Base-by-base conservation (phyloP, 2,113 vertebrate species). In the Syngnathus floridae region DNA sequence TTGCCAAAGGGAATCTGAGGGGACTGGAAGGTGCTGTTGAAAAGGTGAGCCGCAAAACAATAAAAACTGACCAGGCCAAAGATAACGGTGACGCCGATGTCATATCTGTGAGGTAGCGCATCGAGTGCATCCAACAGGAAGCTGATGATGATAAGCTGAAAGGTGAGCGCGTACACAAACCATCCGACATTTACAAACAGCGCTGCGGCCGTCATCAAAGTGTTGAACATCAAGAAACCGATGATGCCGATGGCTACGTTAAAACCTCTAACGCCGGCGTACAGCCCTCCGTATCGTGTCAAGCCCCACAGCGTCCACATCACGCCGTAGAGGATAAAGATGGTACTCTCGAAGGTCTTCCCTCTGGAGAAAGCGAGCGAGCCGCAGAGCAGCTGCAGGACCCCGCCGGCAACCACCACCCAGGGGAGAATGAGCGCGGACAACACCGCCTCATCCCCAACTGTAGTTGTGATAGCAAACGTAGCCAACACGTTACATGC, bases 231-330 rank as follows among this genome's bases (percentile, higher is more conserved):
- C 88, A 95, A 83, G 85, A 96, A 93, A 13, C 90, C 75, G 12
- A 92, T 72, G 26, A 94, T 92, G 67, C 93, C 94, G 2, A 88
- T 86, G 0, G 91, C 88, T 0, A 93, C 1, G 0, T 91, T 87
- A 67, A 95, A 93, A 52, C 91, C 87, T 17, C 92, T 91, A 69
- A 78, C 65, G 1, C 86, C 63, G 21, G 88, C 87, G 0, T 81
- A 91, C 65, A 95, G 86, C 35, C 89, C 90, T 0, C 90, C 78
- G 0, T 87, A 95, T 36, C 94, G 89, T 0, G 91, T 77, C 71
- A 93, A 72, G 21, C 94, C 93, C 94, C 94, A 96, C 56, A 94
- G 88, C n/a, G 85, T 72, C 94, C 94, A 95, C 91, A 93, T 90
- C 57, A 92, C 41, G 2, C 93, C 90, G 7, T 95, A 93, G 38